These are phyloP conservation scores for Cheilosia grossa DNA, from an alignment of 2,888 invertebrate species.

Conservation along the genomic window DNA sequence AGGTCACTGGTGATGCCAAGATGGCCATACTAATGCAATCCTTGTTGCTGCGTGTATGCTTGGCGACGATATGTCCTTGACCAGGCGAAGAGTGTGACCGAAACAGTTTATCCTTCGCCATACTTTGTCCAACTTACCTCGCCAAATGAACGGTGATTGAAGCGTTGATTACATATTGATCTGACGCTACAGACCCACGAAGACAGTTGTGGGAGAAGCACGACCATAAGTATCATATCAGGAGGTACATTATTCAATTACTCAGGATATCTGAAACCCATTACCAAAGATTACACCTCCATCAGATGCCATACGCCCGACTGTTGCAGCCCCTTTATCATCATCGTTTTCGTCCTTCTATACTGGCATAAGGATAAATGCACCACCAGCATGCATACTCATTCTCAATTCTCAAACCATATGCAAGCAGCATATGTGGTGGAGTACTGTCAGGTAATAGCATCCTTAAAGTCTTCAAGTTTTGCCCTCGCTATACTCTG, in stretches of 20 bases:
- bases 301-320: slow-evolving; percentile 17
- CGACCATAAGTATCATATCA: slow-evolving; percentile 25
- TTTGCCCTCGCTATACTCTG: slow-evolving; percentile 2
- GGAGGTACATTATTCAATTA: slow-evolving; percentile 52
- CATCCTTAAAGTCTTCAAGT: slow-evolving; percentile 42
- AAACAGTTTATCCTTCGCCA: no score
- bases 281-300: slow-evolving; percentile 67
- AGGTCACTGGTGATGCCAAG: no score
- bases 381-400: background rate
- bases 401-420: background rate
- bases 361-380: slow-evolving; percentile 24
- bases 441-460: slow-evolving; percentile 1
- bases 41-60: no score
- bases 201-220: background rate
- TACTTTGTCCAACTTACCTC: no score
- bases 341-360: slow-evolving; percentile 10
- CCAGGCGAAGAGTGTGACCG: no score
- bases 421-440: slow-evolving; percentile 3
- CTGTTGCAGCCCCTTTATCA: slow-evolving; percentile 32
- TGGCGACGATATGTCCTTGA: no score
- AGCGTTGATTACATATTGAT: no score
- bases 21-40: no score
- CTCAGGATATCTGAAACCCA: slow-evolving; percentile 65
- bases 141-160: no score
- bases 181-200: no score